phyloP scores from a whole-genome alignment of 2,113 vertebrate genomes.

The Nothocercus julius region DNA sequence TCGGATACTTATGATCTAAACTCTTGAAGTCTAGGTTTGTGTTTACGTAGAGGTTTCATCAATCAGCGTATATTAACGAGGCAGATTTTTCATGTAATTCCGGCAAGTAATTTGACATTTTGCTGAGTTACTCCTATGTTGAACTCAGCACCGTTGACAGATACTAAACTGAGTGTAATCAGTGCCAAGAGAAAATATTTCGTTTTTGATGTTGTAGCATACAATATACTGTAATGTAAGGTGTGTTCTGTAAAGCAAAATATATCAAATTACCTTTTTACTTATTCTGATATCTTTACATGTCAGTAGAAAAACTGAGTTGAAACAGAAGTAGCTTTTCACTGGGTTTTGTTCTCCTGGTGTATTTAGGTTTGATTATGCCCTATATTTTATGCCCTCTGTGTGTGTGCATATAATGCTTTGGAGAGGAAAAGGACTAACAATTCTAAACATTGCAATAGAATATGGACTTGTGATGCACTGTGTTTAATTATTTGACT shows the following conservation, averaged over 20 bases:
- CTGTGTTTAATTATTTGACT: neutral
- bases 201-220: neutral
- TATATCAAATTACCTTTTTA: neutral
- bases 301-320: neutral
- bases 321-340: neutral
- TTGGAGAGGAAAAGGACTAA: neutral
- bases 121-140: conserved; percentile 35
- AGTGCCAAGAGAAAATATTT: conserved; percentile 46
- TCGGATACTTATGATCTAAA: conserved; percentile 59
- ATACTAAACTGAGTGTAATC: conserved; percentile 42
- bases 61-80: conserved; percentile 38
- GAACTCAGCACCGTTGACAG: conserved; percentile 1
- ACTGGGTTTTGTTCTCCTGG: neutral
- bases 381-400: neutral
- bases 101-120: conserved; percentile 60
- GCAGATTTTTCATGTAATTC: conserved; percentile 35
- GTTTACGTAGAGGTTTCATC: conserved; percentile 51
- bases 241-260: neutral
- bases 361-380: neutral
- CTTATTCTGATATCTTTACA: neutral
- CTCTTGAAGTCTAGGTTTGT: conserved; percentile 44
- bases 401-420: neutral
- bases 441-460: neutral
- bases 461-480: neutral
- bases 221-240: neutral